Evolutionary conservation across 2,113 vertebrate species (phyloP), one percentile per base, ranked within the genome.

Genomic region (Psophia crepitans): DNA sequence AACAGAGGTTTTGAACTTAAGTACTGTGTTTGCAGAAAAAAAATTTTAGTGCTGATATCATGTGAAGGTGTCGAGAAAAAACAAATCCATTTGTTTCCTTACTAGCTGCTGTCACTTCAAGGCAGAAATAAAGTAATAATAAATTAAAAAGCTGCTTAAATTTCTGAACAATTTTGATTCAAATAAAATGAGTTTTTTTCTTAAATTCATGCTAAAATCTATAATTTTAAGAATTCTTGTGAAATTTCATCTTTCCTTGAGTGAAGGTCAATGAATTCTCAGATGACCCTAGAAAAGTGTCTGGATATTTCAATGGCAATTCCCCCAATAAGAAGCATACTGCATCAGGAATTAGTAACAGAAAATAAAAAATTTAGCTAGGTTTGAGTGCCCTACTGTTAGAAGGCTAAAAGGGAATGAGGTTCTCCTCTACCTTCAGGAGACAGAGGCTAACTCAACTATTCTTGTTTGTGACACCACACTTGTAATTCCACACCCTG

Each of bases 31-130:
- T 58, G 12, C 22, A 63, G n/a, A 48, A 58, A 84, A 43, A 9
- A 73, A 44, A 73, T 69, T 77, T 84, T 49, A 87, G 22, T 49
- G 48, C 14, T 58, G n/a, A 49, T 13, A 58, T 61, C 22, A 33
- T 22, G 14, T 37, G 26, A 84, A 73, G 37, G 32, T 35, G 10
- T 49, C 10, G 84, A 71, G 21, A 51, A 90, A 81, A 80, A 48
- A 8, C 0, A 0, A 39, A 77, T 16, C 8, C 11, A 15, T 37
- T 83, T 83, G 0, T 48, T 58, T 73, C 12, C 23, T 16, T 88
- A 15, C 8, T 71, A 61, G 24, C 5, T 14, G 7, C 8, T 79
- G 8, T 5, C 27, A 66, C 10, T 79, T 61, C 27, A 66, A 43
- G 20, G 22, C 7, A 90, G 24, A 66, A 60, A n/a, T 51, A n/a